Evolutionary conservation across 1,140 invertebrate species (phyloP).

Genomic region (Drosophila rhopaloa): DNA sequence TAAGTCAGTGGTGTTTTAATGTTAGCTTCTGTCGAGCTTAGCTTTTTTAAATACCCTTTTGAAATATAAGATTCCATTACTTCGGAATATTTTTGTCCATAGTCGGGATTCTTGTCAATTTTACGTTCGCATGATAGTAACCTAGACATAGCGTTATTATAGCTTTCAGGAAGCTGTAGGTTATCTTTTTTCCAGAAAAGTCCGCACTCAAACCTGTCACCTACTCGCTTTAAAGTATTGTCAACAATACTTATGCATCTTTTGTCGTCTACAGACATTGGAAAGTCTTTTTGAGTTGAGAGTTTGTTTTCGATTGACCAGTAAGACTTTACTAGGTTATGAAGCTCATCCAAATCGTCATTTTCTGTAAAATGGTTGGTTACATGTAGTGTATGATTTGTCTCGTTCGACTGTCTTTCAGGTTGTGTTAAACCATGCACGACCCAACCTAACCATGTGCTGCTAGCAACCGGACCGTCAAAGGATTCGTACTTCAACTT

Average conservation of each 20-base stretch:
- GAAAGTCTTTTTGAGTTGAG: too few relatives aligned
- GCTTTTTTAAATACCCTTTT: neutral
- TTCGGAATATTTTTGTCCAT: neutral
- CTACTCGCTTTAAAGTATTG: neutral
- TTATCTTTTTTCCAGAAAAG: slow-evolving; percentile 4
- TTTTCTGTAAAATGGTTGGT: too few relatives aligned
- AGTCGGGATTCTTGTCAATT: neutral
- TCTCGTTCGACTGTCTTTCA: too few relatives aligned
- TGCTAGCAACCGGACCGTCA: too few relatives aligned
- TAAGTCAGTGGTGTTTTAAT: neutral
- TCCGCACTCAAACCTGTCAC: slow-evolving; percentile 2
- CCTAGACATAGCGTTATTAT: neutral
- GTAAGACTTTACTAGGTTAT: slow-evolving; percentile 2
- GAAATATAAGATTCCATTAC: neutral
- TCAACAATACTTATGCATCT: neutral
- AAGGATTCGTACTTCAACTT: too few relatives aligned
- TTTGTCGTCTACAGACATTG: slow-evolving; percentile 4
- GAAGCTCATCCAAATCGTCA: too few relatives aligned
- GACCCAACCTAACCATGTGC: too few relatives aligned
- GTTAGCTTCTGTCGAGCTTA: neutral
- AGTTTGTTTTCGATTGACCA: neutral
- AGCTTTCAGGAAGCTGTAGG: too few relatives aligned
- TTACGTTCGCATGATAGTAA: neutral
- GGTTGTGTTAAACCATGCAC: too few relatives aligned
- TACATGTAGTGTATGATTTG: too few relatives aligned